These are phyloP conservation scores for Drosophila jambulina DNA, from an alignment of 1,140 invertebrate genomes.

Conservation along the genomic window DNA sequence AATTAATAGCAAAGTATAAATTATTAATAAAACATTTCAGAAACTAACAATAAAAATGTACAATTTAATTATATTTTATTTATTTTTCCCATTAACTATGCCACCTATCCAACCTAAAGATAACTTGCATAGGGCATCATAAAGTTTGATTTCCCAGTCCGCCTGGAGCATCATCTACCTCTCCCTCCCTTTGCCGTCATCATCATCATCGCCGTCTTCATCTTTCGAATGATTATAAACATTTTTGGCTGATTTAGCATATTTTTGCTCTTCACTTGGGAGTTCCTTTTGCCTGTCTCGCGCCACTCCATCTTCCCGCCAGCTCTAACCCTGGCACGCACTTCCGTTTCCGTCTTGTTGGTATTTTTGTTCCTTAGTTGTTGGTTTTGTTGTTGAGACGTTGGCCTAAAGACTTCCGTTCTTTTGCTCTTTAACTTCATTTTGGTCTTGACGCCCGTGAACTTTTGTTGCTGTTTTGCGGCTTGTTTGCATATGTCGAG, in stretches of 20 bases:
- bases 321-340: slow-evolving; percentile 61
- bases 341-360: slow-evolving; percentile 72
- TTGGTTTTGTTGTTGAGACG: slow-evolving; percentile 32
- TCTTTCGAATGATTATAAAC: slow-evolving; percentile 72
- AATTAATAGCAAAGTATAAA: too few species aligned
- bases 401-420: slow-evolving; percentile 80
- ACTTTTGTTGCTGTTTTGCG: slow-evolving; percentile 59
- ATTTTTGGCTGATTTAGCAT: slow-evolving; percentile 82
- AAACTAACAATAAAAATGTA: too few species aligned
- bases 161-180: background rate
- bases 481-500: slow-evolving; percentile 76
- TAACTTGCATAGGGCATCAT: background rate
- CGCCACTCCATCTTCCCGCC: slow-evolving; percentile 12
- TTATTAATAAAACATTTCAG: too few species aligned
- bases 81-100: background rate
- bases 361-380: slow-evolving; percentile 44
- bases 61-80: too few species aligned
- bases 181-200: slow-evolving; percentile 13
- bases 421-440: slow-evolving; percentile 68
- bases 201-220: slow-evolving; percentile 50
- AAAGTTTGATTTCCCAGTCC: slow-evolving; percentile 6
- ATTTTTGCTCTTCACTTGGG: slow-evolving; percentile 51
- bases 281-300: slow-evolving; percentile 26
- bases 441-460: slow-evolving; percentile 43
- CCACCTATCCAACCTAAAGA: background rate